Evolutionary conservation across 2,797 vertebrate species (phyloP).

Genomic region (Characodon lateralis): DNA sequence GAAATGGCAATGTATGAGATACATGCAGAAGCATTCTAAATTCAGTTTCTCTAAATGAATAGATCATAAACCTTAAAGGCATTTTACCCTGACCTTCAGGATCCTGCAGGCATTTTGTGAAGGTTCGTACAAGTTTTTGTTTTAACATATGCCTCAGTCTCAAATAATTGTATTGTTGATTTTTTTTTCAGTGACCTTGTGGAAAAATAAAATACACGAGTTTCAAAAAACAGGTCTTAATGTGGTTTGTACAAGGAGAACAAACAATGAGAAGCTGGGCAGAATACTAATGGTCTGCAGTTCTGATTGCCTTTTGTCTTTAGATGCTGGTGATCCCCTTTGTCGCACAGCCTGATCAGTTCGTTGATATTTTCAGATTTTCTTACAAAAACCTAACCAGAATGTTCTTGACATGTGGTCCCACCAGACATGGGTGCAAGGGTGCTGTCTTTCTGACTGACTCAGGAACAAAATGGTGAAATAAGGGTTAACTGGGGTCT

Average conservation of each 20-base stretch:
- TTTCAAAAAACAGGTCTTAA: conserved; percentile 73
- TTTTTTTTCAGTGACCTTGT: conserved; percentile 74
- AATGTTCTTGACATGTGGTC: conserved; percentile 10
- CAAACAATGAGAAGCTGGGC: conserved; percentile 66
- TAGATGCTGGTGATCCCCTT: conserved; percentile 55
- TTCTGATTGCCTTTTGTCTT: conserved; percentile 68
- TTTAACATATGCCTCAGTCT: conserved; percentile 50
- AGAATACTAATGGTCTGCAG: conserved; percentile 68
- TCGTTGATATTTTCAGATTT: conserved; percentile 29
- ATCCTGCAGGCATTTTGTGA: conserved; percentile 55
- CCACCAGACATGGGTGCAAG: conserved; percentile 17
- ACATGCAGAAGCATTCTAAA: conserved; percentile 41
- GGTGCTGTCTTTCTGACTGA: conserved; percentile 52
- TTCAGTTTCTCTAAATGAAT: conserved; percentile 53
- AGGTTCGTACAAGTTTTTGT: conserved; percentile 66
- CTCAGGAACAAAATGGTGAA: conserved; percentile 57
- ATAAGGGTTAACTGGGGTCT: conserved; percentile 68
- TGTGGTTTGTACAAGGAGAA: conserved; percentile 65
- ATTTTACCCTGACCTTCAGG: conserved; percentile 52
- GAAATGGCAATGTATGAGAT: conserved; percentile 31
- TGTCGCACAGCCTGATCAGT: conserved; percentile 39
- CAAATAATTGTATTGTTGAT: conserved; percentile 65
- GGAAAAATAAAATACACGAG: conserved; percentile 71
- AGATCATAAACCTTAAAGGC: conserved; percentile 58
- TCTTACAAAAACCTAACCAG: conserved; percentile 15